These are phyloP conservation scores for Drosophila barbarae DNA, from an alignment of 2,888 invertebrate genomes.

Conservation along the genomic window DNA sequence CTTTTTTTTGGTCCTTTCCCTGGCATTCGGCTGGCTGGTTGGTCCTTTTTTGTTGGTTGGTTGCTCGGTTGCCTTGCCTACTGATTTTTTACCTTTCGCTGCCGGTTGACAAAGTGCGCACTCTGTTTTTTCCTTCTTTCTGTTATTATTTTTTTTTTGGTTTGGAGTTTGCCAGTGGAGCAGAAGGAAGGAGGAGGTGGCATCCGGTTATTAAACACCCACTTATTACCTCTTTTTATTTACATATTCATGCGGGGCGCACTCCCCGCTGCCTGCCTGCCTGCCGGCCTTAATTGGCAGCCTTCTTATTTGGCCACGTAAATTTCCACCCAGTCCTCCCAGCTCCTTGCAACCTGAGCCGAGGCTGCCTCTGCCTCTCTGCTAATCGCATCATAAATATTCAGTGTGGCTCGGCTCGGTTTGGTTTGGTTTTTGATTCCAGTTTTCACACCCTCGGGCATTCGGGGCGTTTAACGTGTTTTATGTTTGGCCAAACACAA, in stretches of 20 bases:
- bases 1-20: constrained; percentile 53
- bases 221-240: constrained; percentile 78
- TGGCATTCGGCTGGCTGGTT: constrained; percentile 5
- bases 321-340: constrained; percentile 38
- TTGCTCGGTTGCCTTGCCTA: constrained; percentile 37
- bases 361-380: constrained; percentile 29
- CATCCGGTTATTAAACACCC: constrained; percentile 78
- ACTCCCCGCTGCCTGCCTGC: constrained; percentile 64
- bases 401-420: constrained; percentile 54
- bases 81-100: constrained; percentile 63
- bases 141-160: constrained; percentile 11
- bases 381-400: constrained; percentile 75
- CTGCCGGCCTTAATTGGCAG: constrained; percentile 68
- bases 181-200: constrained; percentile 18
- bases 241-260: constrained; percentile 74
- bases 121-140: constrained; percentile 45
- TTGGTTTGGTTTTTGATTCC: constrained; percentile 61
- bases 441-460: constrained; percentile 72
- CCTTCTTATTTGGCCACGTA: constrained; percentile 61
- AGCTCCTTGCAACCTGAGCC: constrained; percentile 65
- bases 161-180: constrained; percentile 1
- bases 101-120: constrained; percentile 62
- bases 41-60: constrained; percentile 31
- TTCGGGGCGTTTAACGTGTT: constrained; percentile 71
- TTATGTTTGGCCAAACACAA: constrained; percentile 58